Percentiles rank a stretch among this genome's conserved stretches.
phyloP scores from a whole-genome alignment of 2,113 vertebrate species.

The Menura novaehollandiae region DNA sequence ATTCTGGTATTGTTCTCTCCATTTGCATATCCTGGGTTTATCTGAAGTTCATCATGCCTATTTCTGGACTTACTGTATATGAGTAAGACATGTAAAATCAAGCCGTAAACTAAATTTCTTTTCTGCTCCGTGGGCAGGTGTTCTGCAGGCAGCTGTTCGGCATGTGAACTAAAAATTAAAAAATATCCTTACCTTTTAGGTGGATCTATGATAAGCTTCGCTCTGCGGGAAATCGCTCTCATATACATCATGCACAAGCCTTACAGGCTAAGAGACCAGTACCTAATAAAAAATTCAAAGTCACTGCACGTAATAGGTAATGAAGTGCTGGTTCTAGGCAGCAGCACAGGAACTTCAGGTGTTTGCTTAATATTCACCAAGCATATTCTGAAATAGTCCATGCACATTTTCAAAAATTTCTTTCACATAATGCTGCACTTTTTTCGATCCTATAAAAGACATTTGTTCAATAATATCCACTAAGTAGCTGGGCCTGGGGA shows the following conservation, averaged over 20 bases:
- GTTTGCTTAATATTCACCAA: conserved; percentile 69
- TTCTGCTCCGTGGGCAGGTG: background rate
- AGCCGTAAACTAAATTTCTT: conserved; percentile 28
- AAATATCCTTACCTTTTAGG: conserved; percentile 57
- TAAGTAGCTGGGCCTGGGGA: conserved; percentile 55
- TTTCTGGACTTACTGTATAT: background rate
- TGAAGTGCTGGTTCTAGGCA: conserved; percentile 65
- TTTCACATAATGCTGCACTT: conserved; percentile 37
- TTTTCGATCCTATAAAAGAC: conserved; percentile 51
- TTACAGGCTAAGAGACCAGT: conserved; percentile 57
- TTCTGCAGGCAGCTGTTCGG: conserved; percentile 46
- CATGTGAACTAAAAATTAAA: conserved; percentile 42
- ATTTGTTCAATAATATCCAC: conserved; percentile 61
- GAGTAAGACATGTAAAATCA: conserved; percentile 1
- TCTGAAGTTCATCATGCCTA: background rate
- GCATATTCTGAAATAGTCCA: conserved; percentile 47
- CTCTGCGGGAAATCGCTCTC: conserved; percentile 48
- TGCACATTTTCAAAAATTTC: conserved; percentile 40
- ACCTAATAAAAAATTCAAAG: conserved; percentile 64
- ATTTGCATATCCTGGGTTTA: background rate
- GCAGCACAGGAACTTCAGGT: conserved; percentile 49
- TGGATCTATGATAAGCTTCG: conserved; percentile 50
- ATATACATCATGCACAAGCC: conserved; percentile 43
- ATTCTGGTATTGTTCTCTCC: background rate
- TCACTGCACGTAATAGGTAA: conserved; percentile 53